phyloP scores from a whole-genome alignment of 2,113 vertebrate species.

The Oryzias javanicus region DNA sequence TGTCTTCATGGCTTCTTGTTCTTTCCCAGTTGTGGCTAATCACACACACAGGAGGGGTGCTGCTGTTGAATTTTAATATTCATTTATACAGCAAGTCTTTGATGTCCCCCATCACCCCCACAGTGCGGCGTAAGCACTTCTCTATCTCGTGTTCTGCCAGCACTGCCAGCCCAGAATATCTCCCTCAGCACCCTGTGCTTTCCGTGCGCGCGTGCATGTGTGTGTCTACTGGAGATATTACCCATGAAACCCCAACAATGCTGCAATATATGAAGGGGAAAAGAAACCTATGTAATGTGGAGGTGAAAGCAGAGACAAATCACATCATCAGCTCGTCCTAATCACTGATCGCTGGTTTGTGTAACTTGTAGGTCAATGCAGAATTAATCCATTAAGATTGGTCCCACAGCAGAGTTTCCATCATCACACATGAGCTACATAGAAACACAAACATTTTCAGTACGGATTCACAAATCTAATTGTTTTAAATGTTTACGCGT shows the following conservation, averaged over 20 bases:
- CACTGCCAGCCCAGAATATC: conserved; percentile 71
- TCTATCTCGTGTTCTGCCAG: conserved; percentile 72
- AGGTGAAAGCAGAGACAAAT: conserved; percentile 12
- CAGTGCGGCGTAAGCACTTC: conserved; percentile 76
- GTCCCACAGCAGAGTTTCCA: conserved; percentile 27
- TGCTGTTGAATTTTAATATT: conserved; percentile 75
- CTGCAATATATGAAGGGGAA: conserved; percentile 39
- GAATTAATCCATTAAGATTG: conserved; percentile 25
- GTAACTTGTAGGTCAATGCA: conserved; percentile 41
- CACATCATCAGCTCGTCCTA: conserved; percentile 8
- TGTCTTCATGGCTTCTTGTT: conserved; percentile 56
- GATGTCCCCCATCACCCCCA: conserved; percentile 73
- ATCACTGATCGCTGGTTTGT: conserved; percentile 11
- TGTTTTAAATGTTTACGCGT: conserved; percentile 20
- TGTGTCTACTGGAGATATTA: conserved; percentile 56
- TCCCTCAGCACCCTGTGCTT: conserved; percentile 62
- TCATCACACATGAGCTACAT: conserved; percentile 22
- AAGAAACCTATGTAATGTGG: conserved; percentile 18
- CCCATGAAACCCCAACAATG: conserved; percentile 52
- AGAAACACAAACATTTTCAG: conserved; percentile 8
- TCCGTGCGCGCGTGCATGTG: conserved; percentile 40
- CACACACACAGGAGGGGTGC: conserved; percentile 71
- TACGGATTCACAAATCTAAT: conserved; percentile 8
- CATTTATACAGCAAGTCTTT: conserved; percentile 75
- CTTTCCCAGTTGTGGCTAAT: conserved; percentile 67